Base-by-base conservation (phyloP, 2,113 vertebrate species). In the Gymnarchus niloticus region DNA sequence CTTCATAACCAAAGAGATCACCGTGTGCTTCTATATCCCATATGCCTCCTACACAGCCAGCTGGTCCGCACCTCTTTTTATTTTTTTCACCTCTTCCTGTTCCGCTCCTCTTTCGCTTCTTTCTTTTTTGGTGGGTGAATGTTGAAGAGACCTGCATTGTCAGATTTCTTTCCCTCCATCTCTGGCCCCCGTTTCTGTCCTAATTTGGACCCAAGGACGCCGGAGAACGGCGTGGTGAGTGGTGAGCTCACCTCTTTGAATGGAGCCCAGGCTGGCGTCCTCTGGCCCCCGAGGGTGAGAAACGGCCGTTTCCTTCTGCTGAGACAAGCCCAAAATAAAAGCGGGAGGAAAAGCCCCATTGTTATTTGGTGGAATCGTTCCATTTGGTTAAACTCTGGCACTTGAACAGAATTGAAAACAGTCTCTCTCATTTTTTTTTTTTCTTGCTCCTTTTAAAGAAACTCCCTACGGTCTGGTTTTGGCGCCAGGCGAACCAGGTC, bases 121-220 rank as follows among this genome's bases (percentile, higher is more conserved):
- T 25, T 61, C 9, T 61, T 69, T 23, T 78, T 69, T 37, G 28
- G 61, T 3, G 14, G 61, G 19, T 69, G 61, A 69, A 69, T 9
- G 28, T 69, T n/a, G n/a, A n/a, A n/a, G n/a, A n/a, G n/a, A n/a
- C 61, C 28, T 48, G 37, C 8, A 44, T 23, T 23, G 19, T 28
- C 25, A 51, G 49, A 52, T 41, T 59, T 52, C 8, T 37, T n/a
- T 37, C 33, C 73, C 49, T 25, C 7, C 56, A 17, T n/a, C 12
- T 25, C 19, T n/a, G 23, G 19, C 23, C 33, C 46, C 59, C 88
- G 84, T 92, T n/a, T n/a, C 91, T 87, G 90, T 88, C 92, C 92
- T 91, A 93, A 92, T 93, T 93, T 93, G 92, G 92, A 89, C 88
- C 88, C 8, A 41, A 25, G 19, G 49, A 19, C 19, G 48, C 48